Evolutionary conservation across 2,797 vertebrate genomes (phyloP), one percentile per base, ranked within the genome.

Genomic region (Neosalanx taihuensis): DNA sequence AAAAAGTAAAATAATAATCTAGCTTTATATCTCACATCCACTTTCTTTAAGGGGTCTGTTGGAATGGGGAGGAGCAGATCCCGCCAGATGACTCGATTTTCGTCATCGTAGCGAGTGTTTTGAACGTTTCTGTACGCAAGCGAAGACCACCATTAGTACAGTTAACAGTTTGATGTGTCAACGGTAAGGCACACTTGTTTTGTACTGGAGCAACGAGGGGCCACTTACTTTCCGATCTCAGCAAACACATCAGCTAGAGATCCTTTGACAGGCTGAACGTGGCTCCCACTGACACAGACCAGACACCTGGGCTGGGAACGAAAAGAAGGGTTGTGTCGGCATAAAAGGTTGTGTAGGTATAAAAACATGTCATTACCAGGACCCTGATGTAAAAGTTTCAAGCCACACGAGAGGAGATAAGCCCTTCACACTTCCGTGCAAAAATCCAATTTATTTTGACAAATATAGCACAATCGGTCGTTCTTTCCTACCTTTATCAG

Each of bases 41-140:
- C 88, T 86, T 92, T 93, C 64, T 80, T 56, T 0, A 64, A 59
- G 15, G 80, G 79, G 69, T 92, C 83, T 0, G 74, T 74, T 58
- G 90, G 85, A 60, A 92, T 86, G 20, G 92, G 92, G 57, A 93
- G 76, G 46, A 89, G 12, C 69, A 93, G 64, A 64, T 89, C 80
- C 5, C 81, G 53, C 75, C 76, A 88, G 71, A 92, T 90, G 15
- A 76, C 0, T 5, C 85, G 69, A 1, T 85, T 65, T 6, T 90
- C 64, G 35, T 92, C 76, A 9, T 69, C 84, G n/a, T 76, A 15
- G 2, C 70, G 82, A 5, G 23, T 76, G 20, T 90, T 91, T 0
- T 1, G 30, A 0, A 0, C 0, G 0, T 89, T 88, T 20, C 90
- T 89, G 58, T 12, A 1, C 49, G 46, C 35, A 46, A 12, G 68